Conservation (phyloP, 2,888 invertebrate genomes). For the Pseudeuparius sepicola region DNA sequence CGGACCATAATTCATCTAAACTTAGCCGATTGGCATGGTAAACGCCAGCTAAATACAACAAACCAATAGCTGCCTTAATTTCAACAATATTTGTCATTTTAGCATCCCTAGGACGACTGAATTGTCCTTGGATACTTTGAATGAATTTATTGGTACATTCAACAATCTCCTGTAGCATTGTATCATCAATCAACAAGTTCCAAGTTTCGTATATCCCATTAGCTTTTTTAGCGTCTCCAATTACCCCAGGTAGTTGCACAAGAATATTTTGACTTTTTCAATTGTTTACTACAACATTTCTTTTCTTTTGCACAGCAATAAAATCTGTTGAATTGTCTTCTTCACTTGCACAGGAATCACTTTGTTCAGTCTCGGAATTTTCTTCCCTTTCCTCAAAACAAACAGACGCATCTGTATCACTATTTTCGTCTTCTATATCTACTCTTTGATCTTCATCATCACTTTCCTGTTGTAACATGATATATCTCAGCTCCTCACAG, state of each 20-base stretch:
- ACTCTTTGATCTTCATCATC: slow-evolving; percentile 2
- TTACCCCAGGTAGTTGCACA: slow-evolving; percentile 2
- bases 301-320: slow-evolving; percentile 2
- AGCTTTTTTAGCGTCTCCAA: slow-evolving; percentile 1
- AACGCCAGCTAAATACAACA: slow-evolving; percentile 17
- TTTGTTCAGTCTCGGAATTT: slow-evolving; percentile 1
- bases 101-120: neutral
- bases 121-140: slow-evolving; percentile 10
- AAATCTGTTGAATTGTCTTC: slow-evolving; percentile 1
- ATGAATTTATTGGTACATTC: slow-evolving; percentile 15
- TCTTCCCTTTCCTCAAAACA: slow-evolving; percentile 1
- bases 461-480: neutral
- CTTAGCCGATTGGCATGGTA: slow-evolving; percentile 10
- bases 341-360: slow-evolving; percentile 2
- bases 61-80: slow-evolving; percentile 17
- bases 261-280: slow-evolving; percentile 4
- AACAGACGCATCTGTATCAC: slow-evolving; percentile 2
- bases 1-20: slow-evolving; percentile 14
- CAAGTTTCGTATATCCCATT: slow-evolving; percentile 14
- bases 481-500: slow-evolving; percentile 1
- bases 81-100: slow-evolving; percentile 13
- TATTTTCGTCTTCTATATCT: slow-evolving; percentile 2
- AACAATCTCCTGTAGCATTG: slow-evolving; percentile 15
- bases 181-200: slow-evolving; percentile 10
- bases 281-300: slow-evolving; percentile 2